Evolutionary conservation across 2,797 vertebrate genomes (phyloP).

Genomic region (Epinephelus awoara): DNA sequence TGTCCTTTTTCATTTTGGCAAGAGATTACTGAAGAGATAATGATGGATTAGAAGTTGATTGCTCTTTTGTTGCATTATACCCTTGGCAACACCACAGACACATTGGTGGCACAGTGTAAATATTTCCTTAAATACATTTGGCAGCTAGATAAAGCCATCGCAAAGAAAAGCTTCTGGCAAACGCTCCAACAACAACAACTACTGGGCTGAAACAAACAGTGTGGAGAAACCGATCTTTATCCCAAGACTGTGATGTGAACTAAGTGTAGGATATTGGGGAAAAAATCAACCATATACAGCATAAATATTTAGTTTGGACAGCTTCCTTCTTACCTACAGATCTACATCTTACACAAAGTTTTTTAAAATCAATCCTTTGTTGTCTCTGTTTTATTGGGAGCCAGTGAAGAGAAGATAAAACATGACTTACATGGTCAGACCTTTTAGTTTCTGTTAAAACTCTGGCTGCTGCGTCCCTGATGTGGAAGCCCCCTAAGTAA

Average conservation of each 20-base stretch:
- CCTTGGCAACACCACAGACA: not conserved
- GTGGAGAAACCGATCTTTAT: not conserved
- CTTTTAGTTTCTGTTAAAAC: too few species aligned
- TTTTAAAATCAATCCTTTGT: too few species aligned
- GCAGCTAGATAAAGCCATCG: not conserved
- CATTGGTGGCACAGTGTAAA: not conserved
- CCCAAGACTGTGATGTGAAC: not conserved
- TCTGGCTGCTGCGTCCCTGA: too few species aligned
- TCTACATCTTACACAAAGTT: too few species aligned
- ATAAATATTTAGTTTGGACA: not conserved
- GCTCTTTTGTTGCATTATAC: not conserved
- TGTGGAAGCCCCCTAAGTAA: too few species aligned
- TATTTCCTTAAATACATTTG: not conserved
- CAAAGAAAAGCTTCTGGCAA: not conserved
- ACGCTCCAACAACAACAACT: not conserved
- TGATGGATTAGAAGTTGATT: slow-evolving; percentile 10
- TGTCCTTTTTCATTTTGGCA: not conserved
- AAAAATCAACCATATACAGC: not conserved
- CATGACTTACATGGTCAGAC: too few species aligned
- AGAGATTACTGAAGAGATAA: slow-evolving; percentile 11
- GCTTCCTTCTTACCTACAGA: too few species aligned
- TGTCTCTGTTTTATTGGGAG: too few species aligned
- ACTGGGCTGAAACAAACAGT: not conserved
- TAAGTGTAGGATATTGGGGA: not conserved
- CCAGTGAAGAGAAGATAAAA: too few species aligned